These are phyloP conservation scores for Sarcophilus harrisii DNA, from an alignment of 2,797 vertebrate genomes.

Conservation along the genomic window DNA sequence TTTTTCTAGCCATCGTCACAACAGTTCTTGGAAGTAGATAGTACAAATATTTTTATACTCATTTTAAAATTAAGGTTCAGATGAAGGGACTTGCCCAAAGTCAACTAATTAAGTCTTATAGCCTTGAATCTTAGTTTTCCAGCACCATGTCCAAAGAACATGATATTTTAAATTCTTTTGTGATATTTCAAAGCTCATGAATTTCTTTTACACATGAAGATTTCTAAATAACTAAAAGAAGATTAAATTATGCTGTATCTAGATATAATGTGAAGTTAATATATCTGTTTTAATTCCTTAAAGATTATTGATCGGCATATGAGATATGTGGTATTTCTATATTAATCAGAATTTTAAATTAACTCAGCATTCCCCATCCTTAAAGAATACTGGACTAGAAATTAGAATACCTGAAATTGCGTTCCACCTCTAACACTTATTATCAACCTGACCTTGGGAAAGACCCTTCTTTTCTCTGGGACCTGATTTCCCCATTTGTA, in stretches of 20 bases:
- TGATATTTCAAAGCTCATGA: background rate
- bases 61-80: constrained; percentile 14
- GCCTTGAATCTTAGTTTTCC: constrained; percentile 10
- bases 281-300: constrained; percentile 1
- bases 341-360: constrained; percentile 9
- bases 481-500: background rate
- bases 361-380: background rate
- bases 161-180: background rate
- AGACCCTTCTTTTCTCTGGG: background rate
- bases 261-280: constrained; percentile 5
- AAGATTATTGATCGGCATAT: background rate
- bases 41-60: background rate
- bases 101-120: constrained; percentile 8
- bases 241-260: background rate
- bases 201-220: background rate
- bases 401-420: background rate
- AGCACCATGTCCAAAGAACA: background rate
- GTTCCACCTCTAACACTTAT: background rate
- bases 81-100: background rate
- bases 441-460: background rate
- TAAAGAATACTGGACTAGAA: background rate
- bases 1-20: background rate
- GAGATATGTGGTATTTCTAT: background rate
- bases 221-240: constrained; percentile 14
- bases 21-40: background rate